A percentile compares a stretch with the other conserved stretches of the same genome.
Conservation (phyloP, 2,888 invertebrate genomes). For the Apotomis capreana region DNA sequence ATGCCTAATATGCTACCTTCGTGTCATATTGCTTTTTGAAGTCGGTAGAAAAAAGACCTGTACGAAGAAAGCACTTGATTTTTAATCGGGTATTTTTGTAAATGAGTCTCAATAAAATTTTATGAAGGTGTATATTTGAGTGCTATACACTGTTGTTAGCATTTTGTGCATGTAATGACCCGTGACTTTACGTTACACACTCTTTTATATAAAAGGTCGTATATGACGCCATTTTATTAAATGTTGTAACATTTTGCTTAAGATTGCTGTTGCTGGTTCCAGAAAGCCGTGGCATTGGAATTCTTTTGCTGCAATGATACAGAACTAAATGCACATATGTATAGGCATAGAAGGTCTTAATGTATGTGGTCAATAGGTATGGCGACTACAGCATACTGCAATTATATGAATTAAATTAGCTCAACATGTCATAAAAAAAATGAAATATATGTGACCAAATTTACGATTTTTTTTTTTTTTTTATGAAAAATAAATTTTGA, state of each 20-base stretch:
- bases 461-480: too few relatives aligned
- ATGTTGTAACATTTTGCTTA: neutral
- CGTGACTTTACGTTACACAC: constrained; percentile 11
- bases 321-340: neutral
- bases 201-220: neutral
- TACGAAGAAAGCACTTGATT: neutral
- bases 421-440: too few relatives aligned
- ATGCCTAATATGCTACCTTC: too few relatives aligned
- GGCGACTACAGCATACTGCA: too few relatives aligned
- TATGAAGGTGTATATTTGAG: constrained; percentile 11
- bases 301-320: constrained; percentile 2
- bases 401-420: too few relatives aligned
- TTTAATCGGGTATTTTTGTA: constrained; percentile 22
- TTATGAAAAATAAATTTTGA: too few relatives aligned
- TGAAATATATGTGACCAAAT: too few relatives aligned
- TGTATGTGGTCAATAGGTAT: neutral
- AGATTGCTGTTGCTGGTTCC: neutral
- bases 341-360: neutral
- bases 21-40: too few relatives aligned
- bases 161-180: constrained; percentile 2
- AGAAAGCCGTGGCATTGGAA: constrained; percentile 4
- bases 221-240: neutral
- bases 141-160: neutral
- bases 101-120: constrained; percentile 7
- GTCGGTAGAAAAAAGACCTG: neutral